These are phyloP conservation scores for Seriola quinqueradiata DNA, from an alignment of 2,113 vertebrate genomes.

Conservation along the genomic window DNA sequence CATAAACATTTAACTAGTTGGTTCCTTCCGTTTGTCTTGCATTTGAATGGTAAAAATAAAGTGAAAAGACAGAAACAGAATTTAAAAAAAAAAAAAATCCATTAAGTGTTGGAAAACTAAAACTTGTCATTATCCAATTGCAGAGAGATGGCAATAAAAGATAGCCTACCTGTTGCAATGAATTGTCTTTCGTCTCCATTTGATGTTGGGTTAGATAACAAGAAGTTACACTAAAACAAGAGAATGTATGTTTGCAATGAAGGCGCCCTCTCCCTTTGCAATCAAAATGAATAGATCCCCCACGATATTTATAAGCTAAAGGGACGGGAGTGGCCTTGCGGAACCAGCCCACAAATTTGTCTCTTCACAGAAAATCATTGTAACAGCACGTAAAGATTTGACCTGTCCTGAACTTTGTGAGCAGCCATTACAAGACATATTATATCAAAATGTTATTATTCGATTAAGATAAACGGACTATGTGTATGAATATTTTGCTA, in stretches of 20 bases:
- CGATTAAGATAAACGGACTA: neutral
- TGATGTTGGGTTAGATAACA: neutral
- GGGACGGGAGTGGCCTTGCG: slow-evolving; percentile 33
- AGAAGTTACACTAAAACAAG: neutral
- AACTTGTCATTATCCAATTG: neutral
- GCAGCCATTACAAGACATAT: too few relatives aligned
- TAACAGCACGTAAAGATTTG: too few relatives aligned
- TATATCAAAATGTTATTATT: neutral
- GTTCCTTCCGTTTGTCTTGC: neutral
- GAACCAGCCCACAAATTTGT: slow-evolving; percentile 2
- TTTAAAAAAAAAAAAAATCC: neutral
- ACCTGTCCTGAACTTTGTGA: too few relatives aligned
- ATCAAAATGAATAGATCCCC: neutral
- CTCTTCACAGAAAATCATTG: too few relatives aligned
- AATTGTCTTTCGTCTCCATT: slow-evolving; percentile 45
- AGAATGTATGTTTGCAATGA: too few relatives aligned
- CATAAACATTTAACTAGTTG: too few relatives aligned
- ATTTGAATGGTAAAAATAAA: neutral
- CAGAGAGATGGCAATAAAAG: neutral
- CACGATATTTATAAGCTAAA: slow-evolving; percentile 31
- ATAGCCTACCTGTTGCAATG: slow-evolving; percentile 29
- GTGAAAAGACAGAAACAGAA: neutral
- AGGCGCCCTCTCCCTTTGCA: neutral
- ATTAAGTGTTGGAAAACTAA: too few relatives aligned
- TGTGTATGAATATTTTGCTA: too few relatives aligned